phyloP scores from a whole-genome alignment of 2,888 invertebrate species.

The Lepetodrilus schrolli region DNA sequence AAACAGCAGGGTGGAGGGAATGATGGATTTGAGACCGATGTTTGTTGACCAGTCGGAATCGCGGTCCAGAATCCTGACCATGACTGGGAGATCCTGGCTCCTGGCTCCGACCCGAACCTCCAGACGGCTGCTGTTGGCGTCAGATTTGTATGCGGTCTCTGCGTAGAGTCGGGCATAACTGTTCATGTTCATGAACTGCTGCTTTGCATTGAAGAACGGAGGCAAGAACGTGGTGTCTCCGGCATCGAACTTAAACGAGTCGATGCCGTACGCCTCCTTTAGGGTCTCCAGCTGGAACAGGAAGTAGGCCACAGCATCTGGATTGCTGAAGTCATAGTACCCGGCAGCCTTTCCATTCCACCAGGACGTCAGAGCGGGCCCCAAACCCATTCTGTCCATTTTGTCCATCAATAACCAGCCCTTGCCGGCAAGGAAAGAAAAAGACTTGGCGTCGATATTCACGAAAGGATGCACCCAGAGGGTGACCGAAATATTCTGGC shows the following conservation, averaged over 20 bases:
- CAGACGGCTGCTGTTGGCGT: slow-evolving; percentile 78
- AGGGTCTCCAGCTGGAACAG: slow-evolving; percentile 82
- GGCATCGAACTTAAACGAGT: slow-evolving; percentile 92
- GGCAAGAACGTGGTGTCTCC: slow-evolving; percentile 75
- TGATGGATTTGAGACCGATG: slow-evolving; percentile 84
- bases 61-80: slow-evolving; percentile 84
- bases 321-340: slow-evolving; percentile 92
- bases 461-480: slow-evolving; percentile 81
- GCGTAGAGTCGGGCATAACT: slow-evolving; percentile 61
- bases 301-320: slow-evolving; percentile 86
- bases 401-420: slow-evolving; percentile 77
- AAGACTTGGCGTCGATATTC: slow-evolving; percentile 86
- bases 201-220: slow-evolving; percentile 43
- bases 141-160: slow-evolving; percentile 53
- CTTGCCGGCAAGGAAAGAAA: slow-evolving; percentile 83
- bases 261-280: slow-evolving; percentile 82
- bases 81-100: slow-evolving; percentile 89
- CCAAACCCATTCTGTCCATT: slow-evolving; percentile 39
- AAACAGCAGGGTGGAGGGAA: slow-evolving; percentile 83
- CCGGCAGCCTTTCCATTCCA: slow-evolving; percentile 84
- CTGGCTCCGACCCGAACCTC: slow-evolving; percentile 90
- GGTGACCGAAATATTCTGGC: slow-evolving; percentile 83
- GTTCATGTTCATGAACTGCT: slow-evolving; percentile 51
- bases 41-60: slow-evolving; percentile 89
- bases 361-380: slow-evolving; percentile 79